phyloP scores from a whole-genome alignment of 2,113 vertebrate species.

The Lycaon pictus region DNA sequence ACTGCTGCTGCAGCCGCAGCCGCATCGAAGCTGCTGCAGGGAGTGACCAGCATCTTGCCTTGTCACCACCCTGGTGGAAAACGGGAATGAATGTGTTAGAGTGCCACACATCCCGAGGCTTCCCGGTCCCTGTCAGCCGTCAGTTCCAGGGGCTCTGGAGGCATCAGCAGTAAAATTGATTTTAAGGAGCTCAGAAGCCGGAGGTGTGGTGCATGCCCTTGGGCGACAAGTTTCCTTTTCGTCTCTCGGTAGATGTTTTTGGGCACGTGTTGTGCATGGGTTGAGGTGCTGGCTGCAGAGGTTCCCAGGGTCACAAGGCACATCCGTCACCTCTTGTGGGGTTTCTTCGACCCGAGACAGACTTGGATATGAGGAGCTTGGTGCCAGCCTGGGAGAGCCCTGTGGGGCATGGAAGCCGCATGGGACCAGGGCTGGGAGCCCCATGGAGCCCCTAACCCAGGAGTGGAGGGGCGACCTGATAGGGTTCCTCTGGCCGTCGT shows the following conservation, averaged over 20 bases:
- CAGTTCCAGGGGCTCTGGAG: neutral
- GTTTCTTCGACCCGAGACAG: neutral
- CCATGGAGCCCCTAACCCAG: neutral
- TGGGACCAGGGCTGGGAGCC: neutral
- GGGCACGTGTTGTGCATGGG: neutral
- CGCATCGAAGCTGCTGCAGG: neutral
- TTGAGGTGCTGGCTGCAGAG: neutral
- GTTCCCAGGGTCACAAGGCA: neutral
- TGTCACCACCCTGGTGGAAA: neutral
- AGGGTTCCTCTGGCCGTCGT: neutral
- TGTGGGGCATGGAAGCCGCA: neutral
- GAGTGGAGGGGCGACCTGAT: neutral
- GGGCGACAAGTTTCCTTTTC: neutral
- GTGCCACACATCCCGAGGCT: neutral
- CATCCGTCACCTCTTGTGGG: neutral
- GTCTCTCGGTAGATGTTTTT: neutral
- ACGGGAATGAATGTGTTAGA: neutral
- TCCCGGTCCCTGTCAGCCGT: neutral
- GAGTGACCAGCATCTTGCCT: neutral
- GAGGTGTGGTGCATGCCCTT: neutral
- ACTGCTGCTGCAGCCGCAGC: too few species aligned
- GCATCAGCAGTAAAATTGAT: neutral
- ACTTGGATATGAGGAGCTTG: neutral
- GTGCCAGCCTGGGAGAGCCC: neutral
- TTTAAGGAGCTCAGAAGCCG: slow-evolving; percentile 14